Evolutionary conservation across 2,113 vertebrate species (phyloP), one percentile per base, ranked within the genome.

Genomic region (Promerops cafer): DNA sequence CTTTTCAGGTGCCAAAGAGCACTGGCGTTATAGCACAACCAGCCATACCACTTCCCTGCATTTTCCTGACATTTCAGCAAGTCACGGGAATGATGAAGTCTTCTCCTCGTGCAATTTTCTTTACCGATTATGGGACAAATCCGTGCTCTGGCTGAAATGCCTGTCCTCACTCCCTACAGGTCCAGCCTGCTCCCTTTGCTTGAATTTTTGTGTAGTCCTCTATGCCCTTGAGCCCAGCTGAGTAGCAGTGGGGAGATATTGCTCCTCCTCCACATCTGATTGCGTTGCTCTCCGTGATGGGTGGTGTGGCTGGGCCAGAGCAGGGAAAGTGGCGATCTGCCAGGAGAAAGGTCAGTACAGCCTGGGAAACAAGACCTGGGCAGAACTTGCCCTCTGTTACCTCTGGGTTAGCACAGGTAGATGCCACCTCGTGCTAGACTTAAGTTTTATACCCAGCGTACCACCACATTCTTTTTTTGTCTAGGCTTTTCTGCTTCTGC

Each of bases 261-360:
- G 87, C 89, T 95, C 89, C 90, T 95, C 86, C 94, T 92, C 90
- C 85, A 50, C 15, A 2, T 49, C 50, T 28, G 79, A 94, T 78
- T 80, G 87, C 23, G 0, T n/a, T 85, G 70, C 89, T 93, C 42
- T 77, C 71, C 0, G 1, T 52, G 71, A 86, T 52, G 85, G 56
- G 64, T 74, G 72, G 94, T 2, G 47, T 77, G 82, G 92, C 80
- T 93, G 71, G 83, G 83, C 64, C 3, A 16, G 88, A 77, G 85
- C 17, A 81, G 68, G n/a, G 18, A 44, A 69, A 64, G 76, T 53
- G 79, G 92, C 79, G 13, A 28, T 30, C 69, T 93, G 93, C 88
- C 94, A 95, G 75, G 17, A 80, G 66, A 70, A 95, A 96, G 93
- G 91, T 94, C 91, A 93, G 81, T 53, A 60, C 75, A 97, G 71